Evolutionary conservation across 2,888 invertebrate species (phyloP).

Genomic region (Strigamia maritima): DNA sequence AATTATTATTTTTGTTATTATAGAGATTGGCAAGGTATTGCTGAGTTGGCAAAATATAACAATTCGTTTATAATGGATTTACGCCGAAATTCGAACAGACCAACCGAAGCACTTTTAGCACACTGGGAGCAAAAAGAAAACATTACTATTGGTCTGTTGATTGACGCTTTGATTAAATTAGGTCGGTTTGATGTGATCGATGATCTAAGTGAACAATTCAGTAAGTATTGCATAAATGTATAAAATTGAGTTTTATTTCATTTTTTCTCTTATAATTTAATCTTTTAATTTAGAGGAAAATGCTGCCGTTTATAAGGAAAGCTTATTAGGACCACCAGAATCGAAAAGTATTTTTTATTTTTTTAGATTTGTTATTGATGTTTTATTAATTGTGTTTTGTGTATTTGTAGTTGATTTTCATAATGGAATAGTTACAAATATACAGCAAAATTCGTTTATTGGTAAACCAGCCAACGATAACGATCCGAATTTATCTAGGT

Average conservation of each 20-base stretch:
- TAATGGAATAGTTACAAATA: background rate
- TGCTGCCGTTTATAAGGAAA: background rate
- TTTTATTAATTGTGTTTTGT: background rate
- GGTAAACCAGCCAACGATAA: background rate
- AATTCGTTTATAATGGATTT: background rate
- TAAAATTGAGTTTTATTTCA: background rate
- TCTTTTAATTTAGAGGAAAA: background rate
- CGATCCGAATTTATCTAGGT: background rate
- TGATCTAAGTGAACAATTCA: background rate
- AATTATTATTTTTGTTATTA: too few species aligned
- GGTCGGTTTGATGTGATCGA: background rate
- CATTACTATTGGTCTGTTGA: background rate
- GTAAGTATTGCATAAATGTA: background rate
- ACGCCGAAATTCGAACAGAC: background rate
- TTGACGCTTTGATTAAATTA: background rate
- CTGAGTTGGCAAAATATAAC: background rate
- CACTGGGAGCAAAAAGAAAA: background rate
- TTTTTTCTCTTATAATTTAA: background rate
- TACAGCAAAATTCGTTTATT: background rate
- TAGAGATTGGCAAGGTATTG: conserved; percentile 11
- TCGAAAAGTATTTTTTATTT: background rate
- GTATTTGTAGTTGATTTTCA: background rate
- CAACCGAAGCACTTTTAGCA: background rate
- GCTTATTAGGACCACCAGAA: background rate
- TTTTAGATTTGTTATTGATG: background rate